phyloP scores from a whole-genome alignment of 1,140 invertebrate genomes.

The Penaeus vannamei region DNA sequence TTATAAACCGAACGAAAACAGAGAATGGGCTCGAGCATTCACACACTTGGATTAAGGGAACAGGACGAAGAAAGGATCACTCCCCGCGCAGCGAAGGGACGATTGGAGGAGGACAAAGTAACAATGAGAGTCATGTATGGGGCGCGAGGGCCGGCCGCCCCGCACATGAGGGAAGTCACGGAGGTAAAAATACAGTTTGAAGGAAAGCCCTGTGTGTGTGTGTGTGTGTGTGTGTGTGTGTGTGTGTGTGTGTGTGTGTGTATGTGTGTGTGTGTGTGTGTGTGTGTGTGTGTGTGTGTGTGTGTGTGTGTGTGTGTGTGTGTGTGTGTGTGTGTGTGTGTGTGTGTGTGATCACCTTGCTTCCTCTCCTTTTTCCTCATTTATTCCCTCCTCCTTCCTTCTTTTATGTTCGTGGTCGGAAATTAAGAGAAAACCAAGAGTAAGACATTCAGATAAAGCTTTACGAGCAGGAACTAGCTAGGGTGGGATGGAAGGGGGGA shows the following conservation, averaged over 20 bases:
- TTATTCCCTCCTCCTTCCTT: too few relatives aligned
- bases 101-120: slow-evolving; percentile 37
- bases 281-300: background rate
- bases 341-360: too few relatives aligned
- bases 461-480: background rate
- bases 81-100: slow-evolving; percentile 29
- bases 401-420: too few relatives aligned
- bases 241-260: slow-evolving; percentile 32
- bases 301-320: too few relatives aligned
- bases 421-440: too few relatives aligned
- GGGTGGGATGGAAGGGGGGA: background rate
- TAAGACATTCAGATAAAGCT: background rate
- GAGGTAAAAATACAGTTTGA: background rate
- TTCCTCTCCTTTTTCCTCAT: too few relatives aligned
- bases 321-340: background rate
- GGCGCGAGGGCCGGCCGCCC: background rate
- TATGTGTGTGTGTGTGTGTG: slow-evolving; percentile 9
- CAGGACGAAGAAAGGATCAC: slow-evolving; percentile 47
- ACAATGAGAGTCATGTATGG: slow-evolving; percentile 52
- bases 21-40: slow-evolving; percentile 57
- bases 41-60: slow-evolving; percentile 38
- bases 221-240: slow-evolving; percentile 40
- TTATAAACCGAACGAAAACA: slow-evolving; percentile 59
- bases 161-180: background rate
- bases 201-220: background rate